phyloP scores from a whole-genome alignment of 2,888 invertebrate genomes.

The Meiosimyza decipiens region DNA sequence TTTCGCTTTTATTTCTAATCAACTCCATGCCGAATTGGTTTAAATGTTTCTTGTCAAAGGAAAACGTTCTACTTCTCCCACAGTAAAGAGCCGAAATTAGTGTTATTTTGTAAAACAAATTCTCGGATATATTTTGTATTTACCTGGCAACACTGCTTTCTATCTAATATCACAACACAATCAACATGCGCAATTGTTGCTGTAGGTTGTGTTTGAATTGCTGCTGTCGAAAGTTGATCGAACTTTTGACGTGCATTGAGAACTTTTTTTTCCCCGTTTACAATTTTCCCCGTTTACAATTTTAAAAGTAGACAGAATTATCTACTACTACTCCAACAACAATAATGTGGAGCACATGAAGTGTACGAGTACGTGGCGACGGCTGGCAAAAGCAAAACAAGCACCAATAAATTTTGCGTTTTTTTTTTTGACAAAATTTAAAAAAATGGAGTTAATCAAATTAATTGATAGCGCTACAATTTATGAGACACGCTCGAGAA shows the following conservation, averaged over 20 bases:
- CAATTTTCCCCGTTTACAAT: neutral
- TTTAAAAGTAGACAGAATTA: neutral
- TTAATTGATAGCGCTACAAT: constrained; percentile 19
- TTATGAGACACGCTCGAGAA: neutral
- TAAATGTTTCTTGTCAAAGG: too few relatives aligned
- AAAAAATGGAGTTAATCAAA: constrained; percentile 12
- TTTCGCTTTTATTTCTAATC: too few relatives aligned
- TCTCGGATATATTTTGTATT: too few relatives aligned
- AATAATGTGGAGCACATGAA: neutral
- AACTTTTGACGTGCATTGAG: constrained; percentile 7
- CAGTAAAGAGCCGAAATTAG: too few relatives aligned
- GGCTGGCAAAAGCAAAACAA: neutral
- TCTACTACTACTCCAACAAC: neutral
- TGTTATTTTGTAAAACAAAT: too few relatives aligned
- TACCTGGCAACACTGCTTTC: too few relatives aligned
- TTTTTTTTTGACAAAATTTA: too few relatives aligned
- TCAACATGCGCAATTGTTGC: neutral
- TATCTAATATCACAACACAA: too few relatives aligned
- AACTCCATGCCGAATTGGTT: too few relatives aligned
- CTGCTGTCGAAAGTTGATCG: neutral
- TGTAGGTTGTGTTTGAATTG: neutral
- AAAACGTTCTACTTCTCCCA: too few relatives aligned
- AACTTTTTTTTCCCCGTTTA: neutral
- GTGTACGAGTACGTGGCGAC: neutral
- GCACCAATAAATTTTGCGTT: neutral